Base-by-base conservation (phyloP, 2,888 invertebrate genomes). In the Mythimna loreyi region DNA sequence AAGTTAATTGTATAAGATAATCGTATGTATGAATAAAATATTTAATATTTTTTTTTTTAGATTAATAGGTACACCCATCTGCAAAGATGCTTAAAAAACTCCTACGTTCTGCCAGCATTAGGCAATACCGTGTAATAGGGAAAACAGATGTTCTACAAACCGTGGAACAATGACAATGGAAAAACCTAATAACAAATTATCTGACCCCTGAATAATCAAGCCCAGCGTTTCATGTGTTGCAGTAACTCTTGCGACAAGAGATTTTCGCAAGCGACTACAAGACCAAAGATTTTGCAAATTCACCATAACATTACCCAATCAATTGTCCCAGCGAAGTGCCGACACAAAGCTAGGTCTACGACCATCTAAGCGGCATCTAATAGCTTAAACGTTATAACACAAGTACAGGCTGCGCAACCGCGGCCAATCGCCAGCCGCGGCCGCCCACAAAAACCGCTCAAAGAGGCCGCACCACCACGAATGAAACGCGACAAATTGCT, bases 401-500 rank as follows among this genome's bases (percentile, higher is more conserved):
- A 89, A 90, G 90, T 88, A 89, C 78, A 59, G 77, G 23, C 45
- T 50, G 66, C 69, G 72, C 74, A 56, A 85, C 85, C 91, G 89
- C 88, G 85, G 89, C 92, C 92, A 93, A 93, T 93, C 91, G 90
- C 84, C 78, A 78, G 70, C 80, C 75, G 86, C 87, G 84, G 89
- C 89, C 90, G 91, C 91, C 92, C 90, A 92, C 90, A 93, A 96
- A 95, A 94, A 94, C 88, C 85, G 81, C 89, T 95, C 95, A 95
- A 95, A 95, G 94, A 80, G 67, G 85, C 93, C 93, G 94, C 93
- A 70, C 85, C 86, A 87, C 89, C 89, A 90, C 92, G 89, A 89
- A 91, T 90, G 91, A 87, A 86, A 91, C 88, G 93, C 93, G 93
- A 94, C 95, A 95, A 96, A 96, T 95, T 92, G 92, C 88, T 88